Base-by-base conservation (phyloP, 2,113 vertebrate genomes). In the Tiliqua scincoides region DNA sequence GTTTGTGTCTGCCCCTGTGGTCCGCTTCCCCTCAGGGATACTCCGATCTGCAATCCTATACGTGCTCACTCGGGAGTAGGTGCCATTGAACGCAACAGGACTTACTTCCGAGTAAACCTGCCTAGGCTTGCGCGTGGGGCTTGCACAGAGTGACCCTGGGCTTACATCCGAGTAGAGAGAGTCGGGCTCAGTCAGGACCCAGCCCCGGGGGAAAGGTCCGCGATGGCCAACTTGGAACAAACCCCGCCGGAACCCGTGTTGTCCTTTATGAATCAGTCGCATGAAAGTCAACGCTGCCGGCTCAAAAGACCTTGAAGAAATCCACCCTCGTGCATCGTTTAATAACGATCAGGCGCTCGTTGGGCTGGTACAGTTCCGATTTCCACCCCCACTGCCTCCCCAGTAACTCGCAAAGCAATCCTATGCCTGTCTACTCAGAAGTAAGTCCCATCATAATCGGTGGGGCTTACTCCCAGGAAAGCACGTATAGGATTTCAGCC, bases 301-400 rank as follows among this genome's bases (percentile, higher is more conserved):
- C n/a, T n/a, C 17, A 37, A 79, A 0, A 72, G 73, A 48, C 83
- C 79, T 87, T 32, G n/a, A 30, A 91, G 79, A 82, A 75, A 84
- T 79, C 21, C 25, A 21, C 30, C 25, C 43, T 85, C 85, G 61
- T 89, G 83, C 87, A 92, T 91, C 89, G 32, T 52, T 84, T 90
- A 87, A 61, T 82, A 62, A 65, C 4, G 61, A 88, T 79, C 77
- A 87, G 83, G 79, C 67, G 67, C 65, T 82, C 79, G 87, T 30
- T 65, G 17, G 89, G 85, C 79, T 63, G n/a, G n/a, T n/a, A n/a
- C n/a, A 93, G 90, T 87, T 76, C 86, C 67, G 9, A 70, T 84
- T 76, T 82, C 72, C 87, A 37, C 85, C 35, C 48, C 84, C 63
- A 6, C 21, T 27, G 62, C 23, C 1, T 27, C 14, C 17, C 4